Evolutionary conservation across 1,140 invertebrate genomes (phyloP).

Genomic region (Drosophila busckii): DNA sequence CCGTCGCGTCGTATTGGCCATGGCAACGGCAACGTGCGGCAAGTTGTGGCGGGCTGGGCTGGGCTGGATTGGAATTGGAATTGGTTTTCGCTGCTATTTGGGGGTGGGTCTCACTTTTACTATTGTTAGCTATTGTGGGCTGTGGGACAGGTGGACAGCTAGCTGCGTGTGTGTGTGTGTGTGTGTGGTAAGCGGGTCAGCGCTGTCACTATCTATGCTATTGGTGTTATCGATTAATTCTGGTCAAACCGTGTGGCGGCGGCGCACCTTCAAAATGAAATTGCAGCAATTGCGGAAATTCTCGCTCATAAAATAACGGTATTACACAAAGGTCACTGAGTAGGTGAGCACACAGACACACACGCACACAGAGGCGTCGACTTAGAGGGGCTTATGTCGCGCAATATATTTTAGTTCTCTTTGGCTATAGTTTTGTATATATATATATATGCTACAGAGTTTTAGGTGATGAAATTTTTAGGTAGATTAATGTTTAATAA

Average conservation of each 20-base stretch:
- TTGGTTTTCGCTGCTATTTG: background rate
- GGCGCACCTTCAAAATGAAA: conserved; percentile 62
- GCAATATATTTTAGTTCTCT: no score
- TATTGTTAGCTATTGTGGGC: background rate
- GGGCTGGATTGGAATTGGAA: no score
- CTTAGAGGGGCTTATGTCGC: no score
- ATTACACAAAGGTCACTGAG: conserved; percentile 60
- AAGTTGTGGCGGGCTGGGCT: no score
- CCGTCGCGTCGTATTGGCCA: conserved; percentile 56
- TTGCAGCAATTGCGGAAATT: conserved; percentile 73
- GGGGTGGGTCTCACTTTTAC: conserved; percentile 6
- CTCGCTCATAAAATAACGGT: conserved; percentile 29
- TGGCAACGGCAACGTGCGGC: conserved; percentile 50
- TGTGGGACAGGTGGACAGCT: conserved; percentile 26
- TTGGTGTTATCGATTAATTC: conserved; percentile 68
- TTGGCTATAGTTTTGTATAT: no score
- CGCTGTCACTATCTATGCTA: conserved; percentile 37
- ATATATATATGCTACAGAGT: no score
- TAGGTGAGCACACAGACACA: conserved; percentile 6
- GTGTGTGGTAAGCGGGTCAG: conserved; percentile 57
- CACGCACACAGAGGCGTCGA: conserved; percentile 19
- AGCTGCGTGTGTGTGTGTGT: background rate
- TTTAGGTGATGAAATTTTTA: no score
- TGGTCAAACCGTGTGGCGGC: conserved; percentile 48
- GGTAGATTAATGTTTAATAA: no score